phyloP scores from a whole-genome alignment of 1,140 invertebrate species.

The Eciton burchellii region DNA sequence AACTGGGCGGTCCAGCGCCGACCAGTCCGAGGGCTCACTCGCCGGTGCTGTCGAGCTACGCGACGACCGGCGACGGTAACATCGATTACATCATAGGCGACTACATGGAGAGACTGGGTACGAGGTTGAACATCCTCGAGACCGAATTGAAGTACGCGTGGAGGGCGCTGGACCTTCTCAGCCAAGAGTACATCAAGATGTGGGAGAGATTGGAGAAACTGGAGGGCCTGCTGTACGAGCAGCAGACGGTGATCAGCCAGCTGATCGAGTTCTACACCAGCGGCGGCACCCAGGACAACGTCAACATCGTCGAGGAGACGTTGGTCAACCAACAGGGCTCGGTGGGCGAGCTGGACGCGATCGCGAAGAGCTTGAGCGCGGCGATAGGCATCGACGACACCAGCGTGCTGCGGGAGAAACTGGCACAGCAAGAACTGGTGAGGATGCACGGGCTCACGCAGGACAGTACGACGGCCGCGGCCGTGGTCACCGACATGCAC shows the following conservation, averaged over 20 bases:
- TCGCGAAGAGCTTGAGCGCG: slow-evolving; percentile 81
- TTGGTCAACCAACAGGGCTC: slow-evolving; percentile 77
- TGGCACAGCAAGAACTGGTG: slow-evolving; percentile 81
- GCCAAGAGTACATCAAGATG: slow-evolving; percentile 97
- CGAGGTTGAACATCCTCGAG: slow-evolving; percentile 93
- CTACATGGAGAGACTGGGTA: slow-evolving; percentile 95
- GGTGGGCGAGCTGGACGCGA: slow-evolving; percentile 80
- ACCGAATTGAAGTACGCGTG: slow-evolving; percentile 96
- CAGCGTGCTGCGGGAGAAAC: slow-evolving; percentile 80
- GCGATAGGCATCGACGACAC: slow-evolving; percentile 82
- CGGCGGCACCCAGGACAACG: slow-evolving; percentile 77
- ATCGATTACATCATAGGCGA: slow-evolving; percentile 92
- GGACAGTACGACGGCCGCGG: slow-evolving; percentile 79
- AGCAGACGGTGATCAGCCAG: slow-evolving; percentile 96
- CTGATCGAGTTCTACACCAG: slow-evolving; percentile 92
- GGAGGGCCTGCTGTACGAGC: slow-evolving; percentile 95
- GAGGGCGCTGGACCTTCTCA: slow-evolving; percentile 95
- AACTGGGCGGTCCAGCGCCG: slow-evolving; percentile 74
- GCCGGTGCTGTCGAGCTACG: slow-evolving; percentile 73
- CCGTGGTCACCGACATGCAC: slow-evolving; percentile 82
- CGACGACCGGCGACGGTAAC: slow-evolving; percentile 78
- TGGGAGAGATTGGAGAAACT: slow-evolving; percentile 96
- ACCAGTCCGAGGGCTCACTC: slow-evolving; percentile 74
- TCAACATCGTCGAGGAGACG: slow-evolving; percentile 75
- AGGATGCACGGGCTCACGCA: slow-evolving; percentile 81